Conservation (phyloP, 2,888 invertebrate species). For the Hanleya hanleyi region DNA sequence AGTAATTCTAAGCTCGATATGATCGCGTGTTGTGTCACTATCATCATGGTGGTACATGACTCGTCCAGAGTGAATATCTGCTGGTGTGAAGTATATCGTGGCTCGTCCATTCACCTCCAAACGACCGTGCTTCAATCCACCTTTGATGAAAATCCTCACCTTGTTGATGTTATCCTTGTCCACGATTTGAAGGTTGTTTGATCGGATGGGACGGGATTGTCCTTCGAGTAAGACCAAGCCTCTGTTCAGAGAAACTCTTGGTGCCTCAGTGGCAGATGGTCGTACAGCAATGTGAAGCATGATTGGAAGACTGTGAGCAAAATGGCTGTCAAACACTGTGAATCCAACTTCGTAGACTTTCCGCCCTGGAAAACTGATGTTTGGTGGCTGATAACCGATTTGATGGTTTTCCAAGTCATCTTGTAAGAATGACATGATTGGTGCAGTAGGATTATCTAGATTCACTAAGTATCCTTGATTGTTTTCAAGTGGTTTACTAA, state of each 20-base stretch:
- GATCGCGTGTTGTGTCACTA: constrained; percentile 65
- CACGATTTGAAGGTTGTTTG: constrained; percentile 64
- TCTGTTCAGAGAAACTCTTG: constrained; percentile 63
- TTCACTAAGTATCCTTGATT: constrained; percentile 68
- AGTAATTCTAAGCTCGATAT: constrained; percentile 66
- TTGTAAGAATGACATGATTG: constrained; percentile 69
- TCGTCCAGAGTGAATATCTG: constrained; percentile 57
- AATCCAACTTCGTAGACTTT: constrained; percentile 67
- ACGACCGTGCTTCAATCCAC: constrained; percentile 66
- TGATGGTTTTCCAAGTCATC: constrained; percentile 67
- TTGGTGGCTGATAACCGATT: constrained; percentile 71
- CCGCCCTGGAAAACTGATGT: constrained; percentile 55
- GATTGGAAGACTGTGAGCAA: constrained; percentile 66
- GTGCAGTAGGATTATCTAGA: constrained; percentile 65
- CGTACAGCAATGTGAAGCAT: constrained; percentile 69
- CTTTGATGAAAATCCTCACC: constrained; percentile 65
- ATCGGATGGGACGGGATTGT: constrained; percentile 62
- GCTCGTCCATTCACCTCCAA: constrained; percentile 60
- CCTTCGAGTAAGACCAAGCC: constrained; percentile 70
- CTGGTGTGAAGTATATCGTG: constrained; percentile 61
- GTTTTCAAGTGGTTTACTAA: constrained; percentile 59
- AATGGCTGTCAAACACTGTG: constrained; percentile 68
- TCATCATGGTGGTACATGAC: constrained; percentile 69
- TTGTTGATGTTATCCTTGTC: constrained; percentile 68
- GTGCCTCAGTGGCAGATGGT: constrained; percentile 65